Percentiles rank a stretch among this genome's conserved stretches.
Evolutionary conservation across 1,140 invertebrate species (phyloP).

Genomic region (Batillaria attramentaria): DNA sequence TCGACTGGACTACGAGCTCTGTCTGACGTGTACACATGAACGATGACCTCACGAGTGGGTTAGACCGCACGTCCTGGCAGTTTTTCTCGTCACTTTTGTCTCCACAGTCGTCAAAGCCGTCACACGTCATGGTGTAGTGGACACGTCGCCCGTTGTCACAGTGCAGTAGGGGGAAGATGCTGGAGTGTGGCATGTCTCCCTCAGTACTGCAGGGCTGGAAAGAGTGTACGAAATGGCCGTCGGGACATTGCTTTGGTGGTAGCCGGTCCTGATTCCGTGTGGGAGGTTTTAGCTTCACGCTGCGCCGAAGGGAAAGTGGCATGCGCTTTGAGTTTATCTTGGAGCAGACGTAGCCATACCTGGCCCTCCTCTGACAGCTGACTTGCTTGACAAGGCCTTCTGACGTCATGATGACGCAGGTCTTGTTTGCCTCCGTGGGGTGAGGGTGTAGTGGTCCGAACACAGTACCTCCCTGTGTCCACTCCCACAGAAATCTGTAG

Average conservation of each 20-base stretch:
- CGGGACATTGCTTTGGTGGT: not conserved
- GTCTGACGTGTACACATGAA: constrained; percentile 18
- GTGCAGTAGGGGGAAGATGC: not conserved
- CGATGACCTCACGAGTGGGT: not conserved
- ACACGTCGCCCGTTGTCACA: constrained; percentile 1
- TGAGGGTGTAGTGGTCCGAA: too few relatives aligned
- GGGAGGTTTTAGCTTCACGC: not conserved
- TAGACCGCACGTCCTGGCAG: not conserved
- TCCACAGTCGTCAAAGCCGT: constrained; percentile 28
- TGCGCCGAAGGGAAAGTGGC: too few relatives aligned
- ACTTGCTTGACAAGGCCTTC: too few relatives aligned
- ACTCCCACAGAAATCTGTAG: too few relatives aligned
- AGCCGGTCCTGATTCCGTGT: not conserved
- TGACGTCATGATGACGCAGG: too few relatives aligned
- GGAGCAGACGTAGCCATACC: constrained; percentile 22
- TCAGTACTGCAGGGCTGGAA: not conserved
- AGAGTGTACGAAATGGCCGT: constrained; percentile 16
- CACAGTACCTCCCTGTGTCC: too few relatives aligned
- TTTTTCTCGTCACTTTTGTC: constrained; percentile 30
- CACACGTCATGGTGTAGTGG: constrained; percentile 32
- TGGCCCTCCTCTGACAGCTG: too few relatives aligned
- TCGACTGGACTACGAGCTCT: not conserved
- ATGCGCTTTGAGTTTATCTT: not conserved
- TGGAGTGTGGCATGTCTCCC: too few relatives aligned
- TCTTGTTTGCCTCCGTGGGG: too few relatives aligned